These are phyloP conservation scores for Colostygia pectinataria DNA, from an alignment of 2,888 invertebrate genomes.

Conservation along the genomic window DNA sequence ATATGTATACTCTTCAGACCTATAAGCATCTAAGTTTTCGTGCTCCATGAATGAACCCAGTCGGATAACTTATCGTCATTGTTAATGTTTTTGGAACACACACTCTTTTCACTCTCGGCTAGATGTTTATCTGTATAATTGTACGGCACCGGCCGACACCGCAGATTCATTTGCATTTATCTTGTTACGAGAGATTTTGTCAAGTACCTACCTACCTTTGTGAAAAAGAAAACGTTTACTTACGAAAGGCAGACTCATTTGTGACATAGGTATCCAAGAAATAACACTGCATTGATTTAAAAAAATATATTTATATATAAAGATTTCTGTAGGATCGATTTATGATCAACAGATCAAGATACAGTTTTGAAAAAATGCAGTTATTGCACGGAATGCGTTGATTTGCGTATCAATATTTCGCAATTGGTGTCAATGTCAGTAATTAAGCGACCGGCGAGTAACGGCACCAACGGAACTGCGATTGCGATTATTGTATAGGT, in stretches of 20 bases:
- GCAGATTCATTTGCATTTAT: constrained; percentile 11
- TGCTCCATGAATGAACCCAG: too few species aligned
- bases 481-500: constrained; percentile 7
- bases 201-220: constrained; percentile 12
- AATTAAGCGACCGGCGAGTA: constrained; percentile 19
- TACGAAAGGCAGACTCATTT: neutral
- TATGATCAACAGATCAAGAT: too few species aligned
- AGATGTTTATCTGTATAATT: constrained; percentile 22
- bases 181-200: constrained; percentile 3
- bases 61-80: too few species aligned
- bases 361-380: constrained; percentile 8
- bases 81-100: constrained; percentile 5
- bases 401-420: constrained; percentile 24
- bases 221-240: constrained; percentile 7
- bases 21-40: too few species aligned
- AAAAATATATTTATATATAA: neutral
- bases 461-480: constrained; percentile 18
- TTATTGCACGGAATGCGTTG: constrained; percentile 3
- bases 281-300: too few species aligned
- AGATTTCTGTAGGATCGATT: neutral
- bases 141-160: constrained; percentile 7
- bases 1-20: too few species aligned
- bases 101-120: neutral
- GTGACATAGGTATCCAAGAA: neutral
- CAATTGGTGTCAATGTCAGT: constrained; percentile 27